phyloP scores from a whole-genome alignment of 2,113 vertebrate species.

The Mugil cephalus region DNA sequence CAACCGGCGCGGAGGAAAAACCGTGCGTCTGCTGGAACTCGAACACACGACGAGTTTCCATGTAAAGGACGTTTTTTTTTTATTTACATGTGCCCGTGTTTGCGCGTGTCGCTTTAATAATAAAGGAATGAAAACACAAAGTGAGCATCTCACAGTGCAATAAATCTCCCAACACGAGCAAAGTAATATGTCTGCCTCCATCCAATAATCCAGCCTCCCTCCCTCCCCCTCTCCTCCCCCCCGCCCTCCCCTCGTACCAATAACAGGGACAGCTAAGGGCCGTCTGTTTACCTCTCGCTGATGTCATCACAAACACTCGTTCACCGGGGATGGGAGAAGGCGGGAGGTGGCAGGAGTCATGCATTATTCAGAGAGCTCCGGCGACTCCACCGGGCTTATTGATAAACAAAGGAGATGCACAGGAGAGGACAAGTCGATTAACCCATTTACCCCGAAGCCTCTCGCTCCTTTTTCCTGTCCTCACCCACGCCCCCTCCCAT shows the following conservation, averaged over 20 bases:
- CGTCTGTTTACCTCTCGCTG: slow-evolving; percentile 88
- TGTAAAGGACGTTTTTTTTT: slow-evolving; percentile 31
- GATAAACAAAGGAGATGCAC: slow-evolving; percentile 91
- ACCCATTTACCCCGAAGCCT: slow-evolving; percentile 87
- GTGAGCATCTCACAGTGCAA: slow-evolving; percentile 41
- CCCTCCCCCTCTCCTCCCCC: slow-evolving; percentile 2
- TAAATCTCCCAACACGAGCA: slow-evolving; percentile 67
- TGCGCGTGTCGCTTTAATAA: slow-evolving; percentile 10
- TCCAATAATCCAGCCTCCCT: slow-evolving; percentile 64
- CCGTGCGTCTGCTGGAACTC: slow-evolving; percentile 33
- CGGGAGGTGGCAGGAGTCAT: slow-evolving; percentile 73
- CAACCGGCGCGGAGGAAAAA: slow-evolving; percentile 26
- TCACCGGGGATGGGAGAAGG: slow-evolving; percentile 84
- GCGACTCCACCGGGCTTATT: slow-evolving; percentile 87
- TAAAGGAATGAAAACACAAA: slow-evolving; percentile 37
- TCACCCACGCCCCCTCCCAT: slow-evolving; percentile 9
- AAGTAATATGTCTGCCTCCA: slow-evolving; percentile 64
- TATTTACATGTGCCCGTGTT: slow-evolving; percentile 5
- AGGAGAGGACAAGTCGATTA: slow-evolving; percentile 90
- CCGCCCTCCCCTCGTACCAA: slow-evolving; percentile 29
- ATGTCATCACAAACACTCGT: slow-evolving; percentile 92
- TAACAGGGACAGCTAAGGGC: slow-evolving; percentile 61
- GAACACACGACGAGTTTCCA: slow-evolving; percentile 34
- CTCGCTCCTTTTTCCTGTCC: slow-evolving; percentile 61
- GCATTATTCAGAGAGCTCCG: slow-evolving; percentile 90